Evolutionary conservation across 2,888 invertebrate genomes (phyloP).

Genomic region (Parelbella ahira): DNA sequence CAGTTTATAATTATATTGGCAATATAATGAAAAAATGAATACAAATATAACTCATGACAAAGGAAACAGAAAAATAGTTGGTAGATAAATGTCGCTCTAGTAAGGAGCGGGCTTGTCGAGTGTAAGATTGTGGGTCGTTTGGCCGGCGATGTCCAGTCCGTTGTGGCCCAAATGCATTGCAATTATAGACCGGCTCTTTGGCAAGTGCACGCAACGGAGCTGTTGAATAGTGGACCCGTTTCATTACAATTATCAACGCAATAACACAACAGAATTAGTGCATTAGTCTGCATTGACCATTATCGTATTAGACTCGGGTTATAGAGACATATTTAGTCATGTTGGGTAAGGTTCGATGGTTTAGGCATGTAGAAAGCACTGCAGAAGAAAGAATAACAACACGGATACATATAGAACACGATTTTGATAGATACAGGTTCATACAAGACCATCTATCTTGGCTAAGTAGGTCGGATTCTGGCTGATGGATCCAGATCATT

Average conservation of each 20-base stretch:
- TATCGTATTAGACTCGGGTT: neutral
- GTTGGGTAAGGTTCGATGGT: too few relatives aligned
- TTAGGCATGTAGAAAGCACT: too few relatives aligned
- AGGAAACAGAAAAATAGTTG: too few relatives aligned
- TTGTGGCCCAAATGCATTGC: constrained; percentile 33
- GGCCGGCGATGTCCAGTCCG: constrained; percentile 36
- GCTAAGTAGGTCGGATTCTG: too few relatives aligned
- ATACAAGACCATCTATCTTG: too few relatives aligned
- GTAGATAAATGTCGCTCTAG: constrained; percentile 1
- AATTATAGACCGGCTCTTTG: constrained; percentile 41
- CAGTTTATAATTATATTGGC: too few relatives aligned
- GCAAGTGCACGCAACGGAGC: constrained; percentile 32
- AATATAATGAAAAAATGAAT: too few relatives aligned
- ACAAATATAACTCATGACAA: too few relatives aligned
- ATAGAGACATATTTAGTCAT: constrained; percentile 5
- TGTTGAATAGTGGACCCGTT: constrained; percentile 24
- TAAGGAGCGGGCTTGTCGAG: constrained; percentile 5
- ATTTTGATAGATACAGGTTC: too few relatives aligned
- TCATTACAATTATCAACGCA: constrained; percentile 17
- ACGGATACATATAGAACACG: too few relatives aligned
- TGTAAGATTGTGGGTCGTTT: constrained; percentile 22
- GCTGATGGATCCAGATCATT: too few relatives aligned
- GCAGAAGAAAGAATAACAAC: too few relatives aligned
- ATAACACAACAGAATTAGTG: constrained; percentile 13
- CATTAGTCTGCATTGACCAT: constrained; percentile 4